phyloP scores from a whole-genome alignment of 2,888 invertebrate species.

The Oasisia sp. region DNA sequence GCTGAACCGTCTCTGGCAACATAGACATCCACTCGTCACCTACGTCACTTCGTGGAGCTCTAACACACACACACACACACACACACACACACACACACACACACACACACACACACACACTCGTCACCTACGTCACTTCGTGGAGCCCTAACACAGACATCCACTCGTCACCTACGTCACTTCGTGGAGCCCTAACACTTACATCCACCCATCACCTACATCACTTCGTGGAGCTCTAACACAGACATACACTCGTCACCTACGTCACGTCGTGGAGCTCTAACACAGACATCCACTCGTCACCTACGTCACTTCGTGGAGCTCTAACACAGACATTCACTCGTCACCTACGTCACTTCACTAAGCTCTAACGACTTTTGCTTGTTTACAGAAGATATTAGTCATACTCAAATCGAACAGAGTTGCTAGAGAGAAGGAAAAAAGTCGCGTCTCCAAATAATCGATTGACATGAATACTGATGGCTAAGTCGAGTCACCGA shows the following conservation, averaged over 20 bases:
- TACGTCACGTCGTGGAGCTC: neutral
- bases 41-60: neutral
- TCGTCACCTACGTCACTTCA: neutral
- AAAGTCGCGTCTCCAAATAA: too few species aligned
- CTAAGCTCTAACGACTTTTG: neutral
- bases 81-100: slow-evolving; percentile 42
- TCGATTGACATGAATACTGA: too few species aligned
- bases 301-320: neutral
- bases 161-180: neutral
- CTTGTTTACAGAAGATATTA: too few species aligned
- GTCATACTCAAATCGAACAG: too few species aligned
- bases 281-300: neutral
- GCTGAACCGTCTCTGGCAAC: slow-evolving; percentile 95
- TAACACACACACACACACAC: neutral
- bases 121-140: neutral
- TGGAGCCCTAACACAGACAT: neutral
- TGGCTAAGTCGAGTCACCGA: neutral
- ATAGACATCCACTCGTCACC: slow-evolving; percentile 23
- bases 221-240: neutral
- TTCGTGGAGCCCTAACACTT: neutral
- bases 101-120: slow-evolving; percentile 17
- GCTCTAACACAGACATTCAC: neutral
- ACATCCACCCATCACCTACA: neutral
- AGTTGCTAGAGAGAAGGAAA: too few species aligned
- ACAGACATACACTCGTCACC: neutral